Percentiles rank a stretch among this genome's conserved stretches.
Evolutionary conservation across 2,113 vertebrate species (phyloP).

Genomic region (Sinocyclocheilus rhinocerous): DNA sequence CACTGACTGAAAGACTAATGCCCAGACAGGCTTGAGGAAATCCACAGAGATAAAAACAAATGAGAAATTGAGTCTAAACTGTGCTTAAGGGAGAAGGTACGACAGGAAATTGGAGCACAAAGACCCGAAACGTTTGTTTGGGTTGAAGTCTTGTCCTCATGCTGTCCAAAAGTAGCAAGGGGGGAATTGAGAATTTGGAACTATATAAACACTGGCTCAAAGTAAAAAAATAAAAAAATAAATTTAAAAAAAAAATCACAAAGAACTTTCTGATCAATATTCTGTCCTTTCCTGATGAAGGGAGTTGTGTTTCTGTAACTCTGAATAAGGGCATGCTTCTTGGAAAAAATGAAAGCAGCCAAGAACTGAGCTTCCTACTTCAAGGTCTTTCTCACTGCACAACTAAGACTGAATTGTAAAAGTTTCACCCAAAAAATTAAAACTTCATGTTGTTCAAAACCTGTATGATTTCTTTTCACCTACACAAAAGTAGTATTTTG

Average conservation of each 20-base stretch:
- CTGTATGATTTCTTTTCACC: neutral
- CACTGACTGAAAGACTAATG: conserved; percentile 66
- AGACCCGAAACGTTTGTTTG: conserved; percentile 7
- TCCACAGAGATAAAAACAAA: conserved; percentile 41
- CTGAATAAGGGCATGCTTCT: too few species aligned
- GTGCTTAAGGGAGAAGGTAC: neutral
- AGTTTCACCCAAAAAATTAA: too few species aligned
- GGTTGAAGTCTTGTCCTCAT: neutral
- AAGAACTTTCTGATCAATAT: too few species aligned
- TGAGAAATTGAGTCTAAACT: conserved; percentile 29
- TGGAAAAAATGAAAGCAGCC: neutral
- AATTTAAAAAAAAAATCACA: too few species aligned
- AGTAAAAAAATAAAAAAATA: too few species aligned
- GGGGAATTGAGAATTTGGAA: too few species aligned
- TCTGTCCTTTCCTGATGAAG: too few species aligned
- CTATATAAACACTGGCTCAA: too few species aligned
- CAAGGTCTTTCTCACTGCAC: neutral
- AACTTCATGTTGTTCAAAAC: neutral
- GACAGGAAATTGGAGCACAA: neutral
- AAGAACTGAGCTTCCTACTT: neutral
- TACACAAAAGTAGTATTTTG: neutral
- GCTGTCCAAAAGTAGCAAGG: too few species aligned
- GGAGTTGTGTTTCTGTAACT: too few species aligned
- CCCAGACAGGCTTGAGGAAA: conserved; percentile 63
- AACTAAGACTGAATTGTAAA: neutral